Percentiles rank a stretch among this genome's conserved stretches.
Evolutionary conservation across 2,113 vertebrate species (phyloP).

Genomic region (Gavialis gangeticus): DNA sequence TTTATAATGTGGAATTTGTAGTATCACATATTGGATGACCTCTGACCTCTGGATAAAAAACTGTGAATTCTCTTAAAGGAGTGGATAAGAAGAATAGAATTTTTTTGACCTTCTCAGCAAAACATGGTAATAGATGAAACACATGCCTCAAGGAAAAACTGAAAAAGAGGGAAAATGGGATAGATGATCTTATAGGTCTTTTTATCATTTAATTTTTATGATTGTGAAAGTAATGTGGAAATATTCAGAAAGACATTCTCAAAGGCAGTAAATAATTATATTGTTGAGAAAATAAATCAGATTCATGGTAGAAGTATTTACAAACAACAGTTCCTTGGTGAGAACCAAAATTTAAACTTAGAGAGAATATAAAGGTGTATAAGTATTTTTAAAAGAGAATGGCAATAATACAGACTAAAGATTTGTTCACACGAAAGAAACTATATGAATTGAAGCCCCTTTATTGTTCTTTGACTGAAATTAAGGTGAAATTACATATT

Average conservation of each 20-base stretch:
- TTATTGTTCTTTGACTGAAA: slow-evolving; percentile 58
- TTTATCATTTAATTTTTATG: slow-evolving; percentile 48
- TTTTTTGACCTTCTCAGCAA: not conserved
- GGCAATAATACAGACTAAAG: slow-evolving; percentile 19
- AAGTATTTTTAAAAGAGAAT: slow-evolving; percentile 58
- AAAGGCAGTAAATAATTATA: slow-evolving; percentile 45
- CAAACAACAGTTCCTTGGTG: slow-evolving; percentile 62
- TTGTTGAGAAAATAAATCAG: slow-evolving; percentile 51
- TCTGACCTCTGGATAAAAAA: not conserved
- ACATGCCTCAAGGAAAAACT: not conserved
- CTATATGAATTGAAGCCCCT: slow-evolving; percentile 14
- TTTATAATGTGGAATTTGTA: not conserved
- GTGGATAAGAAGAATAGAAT: not conserved
- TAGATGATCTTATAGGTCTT: not conserved
- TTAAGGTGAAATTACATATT: not conserved
- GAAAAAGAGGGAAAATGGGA: not conserved
- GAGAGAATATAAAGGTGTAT: slow-evolving; percentile 25
- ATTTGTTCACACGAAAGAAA: not conserved
- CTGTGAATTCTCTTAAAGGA: not conserved
- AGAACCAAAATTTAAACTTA: slow-evolving; percentile 63
- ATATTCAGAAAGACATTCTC: slow-evolving; percentile 26
- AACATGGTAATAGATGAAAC: not conserved
- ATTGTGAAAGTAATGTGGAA: slow-evolving; percentile 40
- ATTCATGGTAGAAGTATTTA: slow-evolving; percentile 48
- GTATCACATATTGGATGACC: not conserved